phyloP scores from a whole-genome alignment of 2,113 vertebrate species.

The Bos indicus region DNA sequence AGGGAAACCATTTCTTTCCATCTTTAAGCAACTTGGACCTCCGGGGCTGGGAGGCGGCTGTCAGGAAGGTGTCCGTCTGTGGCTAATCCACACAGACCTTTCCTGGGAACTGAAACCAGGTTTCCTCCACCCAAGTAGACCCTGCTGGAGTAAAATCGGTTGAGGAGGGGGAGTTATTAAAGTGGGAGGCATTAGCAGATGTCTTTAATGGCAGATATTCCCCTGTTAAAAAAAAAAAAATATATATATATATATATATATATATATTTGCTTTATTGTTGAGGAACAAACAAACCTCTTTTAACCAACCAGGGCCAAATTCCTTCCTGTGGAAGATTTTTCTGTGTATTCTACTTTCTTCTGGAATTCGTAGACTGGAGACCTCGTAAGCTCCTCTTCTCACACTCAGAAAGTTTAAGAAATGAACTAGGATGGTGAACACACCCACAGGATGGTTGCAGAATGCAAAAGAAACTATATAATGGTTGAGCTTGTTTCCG shows the following conservation, averaged over 20 bases:
- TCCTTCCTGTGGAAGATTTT: not conserved
- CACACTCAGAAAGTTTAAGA: slow-evolving; percentile 68
- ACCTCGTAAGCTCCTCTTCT: slow-evolving; percentile 48
- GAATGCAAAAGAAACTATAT: slow-evolving; percentile 31
- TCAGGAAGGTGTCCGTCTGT: slow-evolving; percentile 56
- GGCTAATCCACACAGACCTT: slow-evolving; percentile 46
- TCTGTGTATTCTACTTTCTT: not conserved
- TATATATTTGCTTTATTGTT: not conserved
- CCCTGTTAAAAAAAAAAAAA: not conserved
- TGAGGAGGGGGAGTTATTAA: not conserved
- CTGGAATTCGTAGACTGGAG: not conserved
- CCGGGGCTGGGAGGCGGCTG: not conserved
- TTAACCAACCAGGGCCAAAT: not conserved
- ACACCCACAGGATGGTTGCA: slow-evolving; percentile 62
- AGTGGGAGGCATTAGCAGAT: not conserved
- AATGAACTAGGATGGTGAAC: slow-evolving; percentile 66
- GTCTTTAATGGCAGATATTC: not conserved
- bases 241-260: not conserved
- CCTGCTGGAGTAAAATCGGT: not conserved
- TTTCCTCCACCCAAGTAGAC: slow-evolving; percentile 44
- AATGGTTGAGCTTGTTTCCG: not conserved
- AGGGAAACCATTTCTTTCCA: slow-evolving; percentile 12
- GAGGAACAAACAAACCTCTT: not conserved
- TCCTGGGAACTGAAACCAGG: not conserved
- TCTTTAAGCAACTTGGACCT: slow-evolving; percentile 5